Base-by-base conservation (phyloP, 2,888 invertebrate species). In the Lepidocyrtinus sp. region DNA sequence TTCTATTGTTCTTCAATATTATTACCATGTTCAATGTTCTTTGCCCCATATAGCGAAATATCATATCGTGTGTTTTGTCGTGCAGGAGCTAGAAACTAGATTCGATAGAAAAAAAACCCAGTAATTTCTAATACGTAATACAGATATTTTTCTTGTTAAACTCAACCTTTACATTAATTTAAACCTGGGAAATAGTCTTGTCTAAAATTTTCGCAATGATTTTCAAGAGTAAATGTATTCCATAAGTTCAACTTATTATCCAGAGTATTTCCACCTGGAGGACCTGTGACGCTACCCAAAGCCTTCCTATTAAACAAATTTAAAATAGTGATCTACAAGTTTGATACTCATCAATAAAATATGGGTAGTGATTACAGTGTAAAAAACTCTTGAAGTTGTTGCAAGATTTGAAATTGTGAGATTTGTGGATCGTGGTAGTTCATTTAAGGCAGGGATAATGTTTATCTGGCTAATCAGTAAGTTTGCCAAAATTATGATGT, bases 1-100 rank as follows among this genome's bases (percentile, higher is more conserved):
- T 50, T 50, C 50, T 50, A 50, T 50, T 50, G 50, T 50, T 50
- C 36, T 36, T 50, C 50, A n/a, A n/a, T 15, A 50, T 15, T 36
- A 36, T 36, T 12, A 50, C 5, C 15, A 50, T 50, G n/a, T 1
- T 17, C 50, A 36, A 12, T 50, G 50, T 50, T 50, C 50, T 50
- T 50, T 50, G 17, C 50, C 50, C 50, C 50, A 50, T 17, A 50
- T 50, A 50, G 50, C 17, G 17, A 50, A 50, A n/a, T 17, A 50
- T 50, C 50, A 50, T 50, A 17, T 50, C 12, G 50, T 50, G 12
- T 50, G 12, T 17, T 50, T 50, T 15, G 36, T 36, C 36, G 12
- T 12, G 12, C 12, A 36, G 36, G 12, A 50, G 50, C 50, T 50
- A 50, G 50, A 50, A 36, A 50, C 50, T 50, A 50, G 50, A 12